Percentiles rank a stretch among this genome's conserved stretches.
Conservation (phyloP, 2,113 vertebrate species). For the Lepisosteus osseus region DNA sequence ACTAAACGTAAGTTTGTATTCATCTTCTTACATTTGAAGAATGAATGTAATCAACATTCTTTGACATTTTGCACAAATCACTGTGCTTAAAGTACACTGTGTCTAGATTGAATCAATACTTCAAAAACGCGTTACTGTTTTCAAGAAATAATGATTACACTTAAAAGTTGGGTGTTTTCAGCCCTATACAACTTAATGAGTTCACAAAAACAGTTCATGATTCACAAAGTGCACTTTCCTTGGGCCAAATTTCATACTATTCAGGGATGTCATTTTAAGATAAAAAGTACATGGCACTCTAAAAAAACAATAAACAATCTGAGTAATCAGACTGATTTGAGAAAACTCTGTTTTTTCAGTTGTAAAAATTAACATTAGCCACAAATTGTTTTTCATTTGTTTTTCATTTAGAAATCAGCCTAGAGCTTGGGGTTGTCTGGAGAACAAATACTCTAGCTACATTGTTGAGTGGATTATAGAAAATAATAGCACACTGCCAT, state of each 20-base stretch:
- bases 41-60: too few relatives aligned
- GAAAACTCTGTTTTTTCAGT: too few relatives aligned
- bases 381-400: conserved; percentile 36
- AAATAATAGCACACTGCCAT: conserved; percentile 8
- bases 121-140: conserved; percentile 14
- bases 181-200: too few relatives aligned
- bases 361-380: conserved; percentile 27
- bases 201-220: too few relatives aligned
- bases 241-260: too few relatives aligned
- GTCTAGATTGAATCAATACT: conserved; percentile 37
- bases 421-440: conserved; percentile 29
- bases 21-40: too few relatives aligned
- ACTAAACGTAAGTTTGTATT: too few relatives aligned
- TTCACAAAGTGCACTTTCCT: too few relatives aligned
- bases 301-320: too few relatives aligned
- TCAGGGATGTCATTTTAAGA: too few relatives aligned
- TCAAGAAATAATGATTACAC: conserved; percentile 26
- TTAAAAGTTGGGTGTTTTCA: not conserved
- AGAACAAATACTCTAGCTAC: conserved; percentile 34
- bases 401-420: conserved; percentile 38
- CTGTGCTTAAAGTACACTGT: conserved; percentile 1
- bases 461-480: conserved; percentile 24
- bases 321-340: too few relatives aligned
- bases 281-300: too few relatives aligned
- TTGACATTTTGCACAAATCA: not conserved